A percentile compares a stretch with the other conserved stretches of the same genome.
Conservation (phyloP, 2,113 vertebrate species). For the Lichenostomus cassidix region DNA sequence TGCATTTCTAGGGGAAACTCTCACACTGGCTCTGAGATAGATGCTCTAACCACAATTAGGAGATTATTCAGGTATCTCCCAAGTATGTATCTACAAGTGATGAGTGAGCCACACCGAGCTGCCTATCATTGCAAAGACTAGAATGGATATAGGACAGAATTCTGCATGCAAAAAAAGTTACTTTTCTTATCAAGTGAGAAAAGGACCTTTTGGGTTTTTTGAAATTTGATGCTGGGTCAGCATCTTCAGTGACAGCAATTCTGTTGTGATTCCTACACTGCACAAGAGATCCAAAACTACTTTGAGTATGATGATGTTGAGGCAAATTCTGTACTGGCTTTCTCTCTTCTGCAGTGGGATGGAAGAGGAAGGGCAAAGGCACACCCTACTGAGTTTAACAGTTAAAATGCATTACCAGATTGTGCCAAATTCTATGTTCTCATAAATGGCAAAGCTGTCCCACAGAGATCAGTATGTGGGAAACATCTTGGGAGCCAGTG, state of each 20-base stretch:
- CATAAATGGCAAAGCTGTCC: not conserved
- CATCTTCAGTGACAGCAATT: not conserved
- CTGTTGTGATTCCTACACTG: not conserved
- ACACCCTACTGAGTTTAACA: not conserved
- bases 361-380: not conserved
- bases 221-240: not conserved
- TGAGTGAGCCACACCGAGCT: not conserved
- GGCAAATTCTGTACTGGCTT: not conserved
- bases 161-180: not conserved
- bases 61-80: not conserved
- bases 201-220: not conserved
- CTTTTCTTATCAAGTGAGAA: not conserved
- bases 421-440: not conserved
- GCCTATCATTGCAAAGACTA: not conserved
- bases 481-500: not conserved
- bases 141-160: not conserved
- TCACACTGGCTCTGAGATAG: not conserved
- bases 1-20: not conserved
- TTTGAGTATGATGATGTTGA: not conserved
- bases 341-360: not conserved
- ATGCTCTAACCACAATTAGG: not conserved
- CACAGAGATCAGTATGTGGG: not conserved
- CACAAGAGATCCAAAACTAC: not conserved
- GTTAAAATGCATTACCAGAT: not conserved
- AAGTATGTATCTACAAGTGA: not conserved